These are phyloP conservation scores for Stenchaetothrips biformis DNA, from an alignment of 2,888 invertebrate species.

Conservation along the genomic window DNA sequence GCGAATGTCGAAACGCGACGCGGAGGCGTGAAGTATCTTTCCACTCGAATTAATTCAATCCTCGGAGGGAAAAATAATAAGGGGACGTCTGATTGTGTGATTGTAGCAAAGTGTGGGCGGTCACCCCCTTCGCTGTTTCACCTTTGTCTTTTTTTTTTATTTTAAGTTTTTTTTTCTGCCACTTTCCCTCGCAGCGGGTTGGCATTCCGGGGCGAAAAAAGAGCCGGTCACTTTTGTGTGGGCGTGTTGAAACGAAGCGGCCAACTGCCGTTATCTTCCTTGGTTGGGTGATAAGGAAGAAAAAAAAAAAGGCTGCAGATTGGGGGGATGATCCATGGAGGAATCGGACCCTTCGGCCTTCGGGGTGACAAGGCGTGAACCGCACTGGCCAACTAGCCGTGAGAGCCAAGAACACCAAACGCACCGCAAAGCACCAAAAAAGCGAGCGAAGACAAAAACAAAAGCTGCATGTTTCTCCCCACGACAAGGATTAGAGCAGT, in stretches of 20 bases:
- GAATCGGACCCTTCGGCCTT: too few relatives aligned
- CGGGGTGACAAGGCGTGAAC: too few relatives aligned
- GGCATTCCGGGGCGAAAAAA: not conserved
- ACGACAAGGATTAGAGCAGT: not conserved
- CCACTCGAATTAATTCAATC: slow-evolving; percentile 23
- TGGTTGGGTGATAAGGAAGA: not conserved
- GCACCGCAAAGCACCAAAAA: too few relatives aligned
- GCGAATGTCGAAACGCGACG: not conserved
- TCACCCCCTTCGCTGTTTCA: not conserved
- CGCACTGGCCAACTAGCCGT: too few relatives aligned
- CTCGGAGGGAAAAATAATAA: slow-evolving; percentile 18
- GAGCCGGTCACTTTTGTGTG: slow-evolving; percentile 13
- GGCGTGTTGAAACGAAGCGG: not conserved
- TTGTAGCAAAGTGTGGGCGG: slow-evolving; percentile 14
- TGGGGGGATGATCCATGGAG: too few relatives aligned
- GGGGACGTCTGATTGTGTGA: slow-evolving; percentile 4
- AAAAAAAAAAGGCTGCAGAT: not conserved
- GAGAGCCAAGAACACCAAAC: too few relatives aligned
- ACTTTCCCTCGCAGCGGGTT: too few relatives aligned
- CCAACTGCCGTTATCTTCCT: not conserved
- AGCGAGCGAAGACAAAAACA: not conserved
- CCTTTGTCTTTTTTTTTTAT: not conserved
- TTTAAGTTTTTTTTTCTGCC: not conserved
- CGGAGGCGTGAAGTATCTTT: slow-evolving; percentile 16
- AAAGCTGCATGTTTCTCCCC: not conserved